Conservation (phyloP, 1,140 invertebrate species). For the Caenorhabditis tropicalis region DNA sequence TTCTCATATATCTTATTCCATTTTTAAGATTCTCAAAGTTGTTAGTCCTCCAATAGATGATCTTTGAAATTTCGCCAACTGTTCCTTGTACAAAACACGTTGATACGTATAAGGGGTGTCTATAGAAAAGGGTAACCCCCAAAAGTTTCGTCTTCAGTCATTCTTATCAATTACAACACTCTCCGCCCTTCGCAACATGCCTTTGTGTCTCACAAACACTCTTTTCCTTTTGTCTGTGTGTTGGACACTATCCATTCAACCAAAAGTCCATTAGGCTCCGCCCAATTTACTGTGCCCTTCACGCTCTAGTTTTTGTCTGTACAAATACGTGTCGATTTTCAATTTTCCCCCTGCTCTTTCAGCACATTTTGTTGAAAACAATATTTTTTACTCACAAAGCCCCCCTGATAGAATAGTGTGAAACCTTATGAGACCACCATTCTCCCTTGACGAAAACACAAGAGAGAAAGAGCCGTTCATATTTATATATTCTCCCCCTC, state of each 20-base stretch:
- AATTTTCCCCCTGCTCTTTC: not conserved
- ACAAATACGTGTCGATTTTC: slow-evolving; percentile 15
- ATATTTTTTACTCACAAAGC: too few species aligned
- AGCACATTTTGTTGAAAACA: too few species aligned
- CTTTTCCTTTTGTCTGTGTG: slow-evolving; percentile 16
- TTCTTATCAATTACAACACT: not conserved
- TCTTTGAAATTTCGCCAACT: slow-evolving; percentile 7
- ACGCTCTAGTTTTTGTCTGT: slow-evolving; percentile 29
- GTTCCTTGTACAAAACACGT: not conserved
- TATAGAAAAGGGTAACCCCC: slow-evolving; percentile 40
- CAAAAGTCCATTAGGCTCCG: not conserved
- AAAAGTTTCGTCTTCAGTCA: not conserved
- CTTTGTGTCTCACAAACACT: slow-evolving; percentile 35
- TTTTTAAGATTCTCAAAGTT: too few species aligned
- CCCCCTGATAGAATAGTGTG: too few species aligned
- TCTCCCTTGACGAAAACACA: too few species aligned
- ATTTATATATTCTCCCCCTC: not conserved
- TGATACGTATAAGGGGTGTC: not conserved
- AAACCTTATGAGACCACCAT: too few species aligned
- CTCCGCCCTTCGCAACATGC: slow-evolving; percentile 26
- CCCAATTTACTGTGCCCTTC: not conserved
- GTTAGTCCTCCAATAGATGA: slow-evolving; percentile 5
- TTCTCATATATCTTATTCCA: too few species aligned
- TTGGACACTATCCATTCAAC: not conserved
- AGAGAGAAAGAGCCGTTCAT: not conserved